A percentile compares a stretch with the other conserved stretches of the same genome.
phyloP scores from a whole-genome alignment of 2,113 vertebrate species.

The Rhagologus leucostigma region DNA sequence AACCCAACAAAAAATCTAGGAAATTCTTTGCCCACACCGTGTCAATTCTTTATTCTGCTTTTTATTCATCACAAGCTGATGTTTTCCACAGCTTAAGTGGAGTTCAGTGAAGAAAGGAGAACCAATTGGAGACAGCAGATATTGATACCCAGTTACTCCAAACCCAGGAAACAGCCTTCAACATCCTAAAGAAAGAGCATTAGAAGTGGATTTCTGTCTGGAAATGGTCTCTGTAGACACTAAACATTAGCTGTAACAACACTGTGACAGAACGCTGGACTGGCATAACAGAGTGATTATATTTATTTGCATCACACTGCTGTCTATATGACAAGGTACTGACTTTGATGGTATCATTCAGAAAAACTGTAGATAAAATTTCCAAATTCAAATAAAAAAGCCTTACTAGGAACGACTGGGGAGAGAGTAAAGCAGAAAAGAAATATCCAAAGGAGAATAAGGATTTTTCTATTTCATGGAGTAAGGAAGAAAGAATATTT shows the following conservation, averaged over 20 bases:
- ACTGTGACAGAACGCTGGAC: background rate
- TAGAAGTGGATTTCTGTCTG: background rate
- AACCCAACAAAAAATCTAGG: background rate
- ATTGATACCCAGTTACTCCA: background rate
- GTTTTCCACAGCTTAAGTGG: background rate
- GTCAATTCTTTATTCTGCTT: background rate
- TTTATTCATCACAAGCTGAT: background rate
- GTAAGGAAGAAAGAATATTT: background rate
- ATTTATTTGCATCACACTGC: background rate
- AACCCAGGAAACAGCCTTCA: background rate
- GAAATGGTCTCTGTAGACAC: background rate
- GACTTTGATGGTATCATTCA: background rate
- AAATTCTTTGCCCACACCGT: background rate
- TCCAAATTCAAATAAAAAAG: background rate
- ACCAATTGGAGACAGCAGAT: background rate
- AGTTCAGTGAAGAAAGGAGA: background rate
- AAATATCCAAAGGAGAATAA: background rate
- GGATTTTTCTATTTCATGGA: background rate
- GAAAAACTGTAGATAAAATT: background rate
- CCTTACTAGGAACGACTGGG: background rate
- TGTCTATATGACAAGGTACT: background rate
- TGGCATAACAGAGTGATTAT: background rate
- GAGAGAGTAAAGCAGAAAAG: background rate
- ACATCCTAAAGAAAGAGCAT: background rate
- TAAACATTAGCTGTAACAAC: background rate